Conservation (phyloP, 2,888 invertebrate genomes). For the Synergus gifuensis region DNA sequence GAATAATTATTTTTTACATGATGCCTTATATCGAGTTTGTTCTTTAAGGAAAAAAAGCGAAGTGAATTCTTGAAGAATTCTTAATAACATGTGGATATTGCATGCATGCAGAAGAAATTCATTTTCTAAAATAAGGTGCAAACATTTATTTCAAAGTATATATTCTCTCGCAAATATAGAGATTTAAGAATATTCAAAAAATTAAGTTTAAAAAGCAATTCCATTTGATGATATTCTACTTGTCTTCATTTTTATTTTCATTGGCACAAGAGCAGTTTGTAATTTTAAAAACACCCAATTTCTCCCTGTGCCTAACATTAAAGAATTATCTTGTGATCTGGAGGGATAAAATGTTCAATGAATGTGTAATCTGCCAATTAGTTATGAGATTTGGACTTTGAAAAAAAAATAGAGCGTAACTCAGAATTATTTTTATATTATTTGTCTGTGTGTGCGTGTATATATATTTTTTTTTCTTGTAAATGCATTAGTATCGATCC, state of each 20-base stretch:
- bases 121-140: constrained; percentile 37
- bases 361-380: constrained; percentile 59
- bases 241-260: background rate
- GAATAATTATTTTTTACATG: constrained; percentile 13
- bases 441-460: constrained; percentile 59
- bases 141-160: constrained; percentile 7
- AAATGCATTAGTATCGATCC: background rate
- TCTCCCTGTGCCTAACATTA: constrained; percentile 20
- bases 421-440: constrained; percentile 68
- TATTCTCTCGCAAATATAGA: background rate
- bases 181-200: constrained; percentile 41
- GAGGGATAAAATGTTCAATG: constrained; percentile 33
- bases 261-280: background rate
- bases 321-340: background rate
- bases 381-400: constrained; percentile 49
- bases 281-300: background rate
- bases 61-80: background rate
- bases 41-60: constrained; percentile 1
- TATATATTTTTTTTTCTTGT: constrained; percentile 44
- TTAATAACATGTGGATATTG: constrained; percentile 30
- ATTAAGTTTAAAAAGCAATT: background rate
- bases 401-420: constrained; percentile 49
- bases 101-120: constrained; percentile 23
- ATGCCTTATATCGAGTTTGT: constrained; percentile 19
- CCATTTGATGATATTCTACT: constrained; percentile 12